Evolutionary conservation across 1,140 invertebrate species (phyloP).

Genomic region (Heliconius nattereri): DNA sequence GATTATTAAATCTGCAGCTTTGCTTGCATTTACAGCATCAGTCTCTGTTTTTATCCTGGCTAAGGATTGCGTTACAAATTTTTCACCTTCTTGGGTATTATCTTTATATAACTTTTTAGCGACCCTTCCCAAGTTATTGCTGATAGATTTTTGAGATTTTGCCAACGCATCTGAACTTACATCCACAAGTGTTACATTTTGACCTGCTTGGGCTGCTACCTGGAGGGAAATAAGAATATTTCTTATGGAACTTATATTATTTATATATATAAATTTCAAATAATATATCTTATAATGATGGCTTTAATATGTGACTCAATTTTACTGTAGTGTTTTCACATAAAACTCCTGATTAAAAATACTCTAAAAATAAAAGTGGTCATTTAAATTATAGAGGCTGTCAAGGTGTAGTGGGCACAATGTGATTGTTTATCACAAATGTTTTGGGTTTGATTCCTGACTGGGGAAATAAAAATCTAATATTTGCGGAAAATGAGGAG

Average conservation of each 20-base stretch:
- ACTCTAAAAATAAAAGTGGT: too few relatives aligned
- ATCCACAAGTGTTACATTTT: constrained; percentile 90
- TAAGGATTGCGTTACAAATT: constrained; percentile 85
- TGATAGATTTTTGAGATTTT: constrained; percentile 86
- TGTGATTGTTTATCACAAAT: too few relatives aligned
- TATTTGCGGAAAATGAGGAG: too few relatives aligned
- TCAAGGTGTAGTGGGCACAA: too few relatives aligned
- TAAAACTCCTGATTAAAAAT: too few relatives aligned
- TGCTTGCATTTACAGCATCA: constrained; percentile 83
- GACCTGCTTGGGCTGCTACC: constrained; percentile 90
- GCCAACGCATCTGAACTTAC: constrained; percentile 86
- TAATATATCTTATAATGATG: too few relatives aligned
- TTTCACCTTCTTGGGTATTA: constrained; percentile 83
- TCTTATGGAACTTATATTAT: not conserved
- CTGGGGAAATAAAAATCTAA: too few relatives aligned
- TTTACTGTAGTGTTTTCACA: too few relatives aligned
- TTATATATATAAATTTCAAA: too few relatives aligned
- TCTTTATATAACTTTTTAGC: constrained; percentile 91
- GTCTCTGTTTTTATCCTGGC: constrained; percentile 83
- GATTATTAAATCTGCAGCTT: constrained; percentile 89
- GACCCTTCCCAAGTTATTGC: constrained; percentile 86
- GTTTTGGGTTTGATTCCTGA: too few relatives aligned
- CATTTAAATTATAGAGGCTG: too few relatives aligned
- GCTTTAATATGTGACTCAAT: too few relatives aligned
- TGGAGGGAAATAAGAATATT: constrained; percentile 55